Evolutionary conservation across 2,888 invertebrate species (phyloP).

Genomic region (Yponomeuta malinellus): DNA sequence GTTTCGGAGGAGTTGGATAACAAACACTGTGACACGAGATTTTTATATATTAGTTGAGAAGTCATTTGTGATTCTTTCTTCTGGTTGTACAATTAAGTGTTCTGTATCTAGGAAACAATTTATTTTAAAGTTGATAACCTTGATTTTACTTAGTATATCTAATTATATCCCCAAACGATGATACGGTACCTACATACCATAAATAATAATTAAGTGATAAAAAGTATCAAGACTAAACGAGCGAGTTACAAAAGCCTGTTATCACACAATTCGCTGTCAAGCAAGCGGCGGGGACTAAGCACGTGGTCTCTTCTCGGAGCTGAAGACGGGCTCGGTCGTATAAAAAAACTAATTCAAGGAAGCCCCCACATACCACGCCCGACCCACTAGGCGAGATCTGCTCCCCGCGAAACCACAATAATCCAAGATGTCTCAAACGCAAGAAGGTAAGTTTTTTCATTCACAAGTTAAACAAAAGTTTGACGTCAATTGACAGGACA

Average conservation of each 20-base stretch:
- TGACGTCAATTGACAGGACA: not conserved
- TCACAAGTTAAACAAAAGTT: not conserved
- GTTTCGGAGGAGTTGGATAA: too few species aligned
- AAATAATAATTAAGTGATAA: not conserved
- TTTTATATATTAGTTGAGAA: too few species aligned
- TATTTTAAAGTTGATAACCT: too few species aligned
- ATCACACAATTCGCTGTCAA: not conserved
- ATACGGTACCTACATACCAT: too few species aligned
- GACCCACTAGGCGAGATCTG: not conserved
- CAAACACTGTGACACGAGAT: too few species aligned
- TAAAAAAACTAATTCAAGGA: not conserved
- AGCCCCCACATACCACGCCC: not conserved
- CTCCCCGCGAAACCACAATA: not conserved
- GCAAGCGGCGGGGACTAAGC: not conserved
- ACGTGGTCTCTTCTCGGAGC: not conserved
- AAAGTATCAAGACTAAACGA: not conserved
- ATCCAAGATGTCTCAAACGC: conserved; percentile 49
- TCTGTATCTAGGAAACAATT: too few species aligned
- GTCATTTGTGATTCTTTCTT: too few species aligned
- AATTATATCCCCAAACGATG: too few species aligned
- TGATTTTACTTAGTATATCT: too few species aligned
- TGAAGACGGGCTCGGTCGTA: not conserved
- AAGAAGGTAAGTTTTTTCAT: conserved; percentile 51
- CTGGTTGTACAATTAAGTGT: too few species aligned
- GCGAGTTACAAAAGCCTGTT: not conserved